Percentiles rank a stretch among this genome's conserved stretches.
These are phyloP conservation scores for Rhagoletis pomonella DNA, from an alignment of 1,140 invertebrate genomes.

Conservation along the genomic window DNA sequence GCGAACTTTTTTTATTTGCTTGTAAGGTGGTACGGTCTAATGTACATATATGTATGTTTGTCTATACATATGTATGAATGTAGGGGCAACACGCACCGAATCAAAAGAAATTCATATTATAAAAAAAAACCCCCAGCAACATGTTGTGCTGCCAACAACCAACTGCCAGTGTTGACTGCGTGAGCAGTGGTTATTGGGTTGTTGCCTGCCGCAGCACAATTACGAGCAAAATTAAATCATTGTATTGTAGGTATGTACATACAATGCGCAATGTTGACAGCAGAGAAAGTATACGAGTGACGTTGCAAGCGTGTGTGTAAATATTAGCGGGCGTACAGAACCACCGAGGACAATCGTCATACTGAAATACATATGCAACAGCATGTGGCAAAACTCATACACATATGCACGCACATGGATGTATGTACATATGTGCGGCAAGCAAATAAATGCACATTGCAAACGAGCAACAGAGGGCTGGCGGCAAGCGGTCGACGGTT, in stretches of 20 bases:
- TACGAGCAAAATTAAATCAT: conserved; percentile 48
- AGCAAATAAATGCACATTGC: not conserved
- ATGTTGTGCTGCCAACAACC: conserved; percentile 21
- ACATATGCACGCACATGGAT: not conserved
- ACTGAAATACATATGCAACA: conserved; percentile 17
- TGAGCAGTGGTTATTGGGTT: conserved; percentile 34
- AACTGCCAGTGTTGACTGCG: not conserved
- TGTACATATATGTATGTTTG: no score
- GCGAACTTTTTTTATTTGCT: no score
- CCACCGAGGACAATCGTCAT: conserved; percentile 13
- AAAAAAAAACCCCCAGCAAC: not conserved
- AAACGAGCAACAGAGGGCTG: not conserved
- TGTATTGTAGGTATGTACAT: not conserved
- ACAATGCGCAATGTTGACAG: conserved; percentile 36
- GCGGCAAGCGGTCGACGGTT: not conserved
- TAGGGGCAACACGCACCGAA: not conserved
- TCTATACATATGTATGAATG: no score
- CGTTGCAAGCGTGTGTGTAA: not conserved
- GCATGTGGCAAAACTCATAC: not conserved
- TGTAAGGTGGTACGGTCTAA: no score
- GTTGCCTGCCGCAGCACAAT: conserved; percentile 40
- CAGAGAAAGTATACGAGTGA: conserved; percentile 8
- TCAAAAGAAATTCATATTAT: not conserved
- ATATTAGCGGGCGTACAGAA: not conserved
- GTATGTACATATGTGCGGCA: not conserved